These are phyloP conservation scores for Latheticus oryzae DNA, from an alignment of 2,888 invertebrate species.

Conservation along the genomic window DNA sequence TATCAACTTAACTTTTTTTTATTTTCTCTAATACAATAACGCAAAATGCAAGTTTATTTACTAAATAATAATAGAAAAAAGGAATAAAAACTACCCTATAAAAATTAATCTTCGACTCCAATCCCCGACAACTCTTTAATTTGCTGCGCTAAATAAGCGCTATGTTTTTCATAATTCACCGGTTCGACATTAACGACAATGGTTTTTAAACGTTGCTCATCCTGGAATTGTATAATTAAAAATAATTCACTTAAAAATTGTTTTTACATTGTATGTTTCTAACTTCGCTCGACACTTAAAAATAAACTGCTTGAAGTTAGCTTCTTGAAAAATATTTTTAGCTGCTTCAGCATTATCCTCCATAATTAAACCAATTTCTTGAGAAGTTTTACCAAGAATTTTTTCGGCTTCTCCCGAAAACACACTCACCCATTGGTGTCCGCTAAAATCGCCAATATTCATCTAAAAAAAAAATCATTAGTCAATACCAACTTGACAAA, in stretches of 20 bases:
- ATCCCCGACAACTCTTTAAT: conserved; percentile 47
- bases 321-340: conserved; percentile 76
- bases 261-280: conserved; percentile 88
- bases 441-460: conserved; percentile 88
- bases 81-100: no score
- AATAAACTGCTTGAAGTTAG: conserved; percentile 82
- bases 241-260: neutral
- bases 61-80: no score
- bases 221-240: conserved; percentile 67
- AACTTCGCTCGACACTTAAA: conserved; percentile 89
- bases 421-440: conserved; percentile 89
- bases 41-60: no score
- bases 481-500: conserved; percentile 2
- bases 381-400: conserved; percentile 76
- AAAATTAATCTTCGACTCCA: no score
- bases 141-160: conserved; percentile 58
- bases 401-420: conserved; percentile 88
- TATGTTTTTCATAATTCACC: conserved; percentile 82
- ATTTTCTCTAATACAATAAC: no score
- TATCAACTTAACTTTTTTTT: no score
- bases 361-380: conserved; percentile 83
- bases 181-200: conserved; percentile 77
- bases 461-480: conserved; percentile 68
- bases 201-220: conserved; percentile 84
- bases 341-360: conserved; percentile 76